phyloP scores from a whole-genome alignment of 2,113 vertebrate species.

The Callipepla californica region DNA sequence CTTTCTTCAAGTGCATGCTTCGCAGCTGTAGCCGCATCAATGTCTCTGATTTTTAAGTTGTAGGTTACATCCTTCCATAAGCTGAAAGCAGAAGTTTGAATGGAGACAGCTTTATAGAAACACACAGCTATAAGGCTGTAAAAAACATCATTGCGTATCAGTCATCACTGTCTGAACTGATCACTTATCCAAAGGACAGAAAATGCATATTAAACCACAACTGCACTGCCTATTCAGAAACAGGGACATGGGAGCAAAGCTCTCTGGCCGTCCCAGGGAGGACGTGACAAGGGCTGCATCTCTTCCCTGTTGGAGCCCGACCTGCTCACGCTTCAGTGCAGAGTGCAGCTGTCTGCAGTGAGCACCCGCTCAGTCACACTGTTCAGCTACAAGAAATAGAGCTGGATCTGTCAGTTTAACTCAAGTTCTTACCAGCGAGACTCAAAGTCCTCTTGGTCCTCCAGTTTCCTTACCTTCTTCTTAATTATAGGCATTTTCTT shows the following conservation, averaged over 20 bases:
- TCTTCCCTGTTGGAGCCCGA: background rate
- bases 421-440: slow-evolving; percentile 88
- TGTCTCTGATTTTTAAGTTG: slow-evolving; percentile 96
- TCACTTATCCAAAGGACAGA: background rate
- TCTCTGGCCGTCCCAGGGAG: background rate
- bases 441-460: slow-evolving; percentile 95
- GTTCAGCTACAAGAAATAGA: background rate
- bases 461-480: slow-evolving; percentile 96
- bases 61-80: slow-evolving; percentile 96
- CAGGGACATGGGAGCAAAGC: background rate
- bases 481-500: slow-evolving; percentile 94
- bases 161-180: background rate
- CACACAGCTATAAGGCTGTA: background rate
- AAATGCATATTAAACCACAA: background rate
- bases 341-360: background rate
- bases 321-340: background rate
- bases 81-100: slow-evolving; percentile 66
- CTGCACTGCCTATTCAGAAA: background rate
- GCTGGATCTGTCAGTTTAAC: background rate
- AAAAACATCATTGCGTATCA: background rate
- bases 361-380: too few relatives aligned
- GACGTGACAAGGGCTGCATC: background rate
- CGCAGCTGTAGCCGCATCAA: slow-evolving; percentile 94
- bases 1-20: slow-evolving; percentile 96
- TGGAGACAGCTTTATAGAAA: background rate